phyloP scores from a whole-genome alignment of 1,140 invertebrate species.

The Babylonia areolata region DNA sequence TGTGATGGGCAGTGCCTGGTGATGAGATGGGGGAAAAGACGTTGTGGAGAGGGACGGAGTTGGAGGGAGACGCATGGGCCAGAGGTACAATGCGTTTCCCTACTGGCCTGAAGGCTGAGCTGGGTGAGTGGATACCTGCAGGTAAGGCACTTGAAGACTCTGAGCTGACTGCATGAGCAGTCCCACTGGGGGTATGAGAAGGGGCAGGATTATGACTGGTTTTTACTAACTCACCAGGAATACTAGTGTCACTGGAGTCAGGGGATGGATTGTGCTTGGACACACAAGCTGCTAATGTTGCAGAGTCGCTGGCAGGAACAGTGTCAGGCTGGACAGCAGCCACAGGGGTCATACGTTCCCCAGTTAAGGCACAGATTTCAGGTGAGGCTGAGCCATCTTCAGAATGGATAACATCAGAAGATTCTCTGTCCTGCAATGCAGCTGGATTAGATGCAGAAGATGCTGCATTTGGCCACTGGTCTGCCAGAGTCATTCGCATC shows the following conservation, averaged over 20 bases:
- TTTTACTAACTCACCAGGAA: background rate
- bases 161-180: background rate
- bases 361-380: slow-evolving; percentile 35
- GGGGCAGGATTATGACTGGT: background rate
- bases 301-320: background rate
- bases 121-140: slow-evolving; percentile 18
- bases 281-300: background rate
- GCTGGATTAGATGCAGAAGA: background rate
- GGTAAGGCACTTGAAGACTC: slow-evolving; percentile 4
- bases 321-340: slow-evolving; percentile 15
- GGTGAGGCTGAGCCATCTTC: slow-evolving; percentile 2
- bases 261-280: background rate
- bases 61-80: background rate
- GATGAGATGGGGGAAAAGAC: slow-evolving; percentile 21
- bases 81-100: slow-evolving; percentile 17
- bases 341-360: slow-evolving; percentile 21
- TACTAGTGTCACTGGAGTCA: slow-evolving; percentile 31
- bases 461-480: background rate
- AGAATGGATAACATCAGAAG: background rate
- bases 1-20: background rate
- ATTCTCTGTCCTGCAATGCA: slow-evolving; percentile 1
- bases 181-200: background rate
- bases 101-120: slow-evolving; percentile 32
- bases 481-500: background rate
- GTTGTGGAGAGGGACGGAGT: slow-evolving; percentile 4